A percentile compares a stretch with the other conserved stretches of the same genome.
phyloP scores from a whole-genome alignment of 2,113 vertebrate species.

The Orientallactaga bullata region DNA sequence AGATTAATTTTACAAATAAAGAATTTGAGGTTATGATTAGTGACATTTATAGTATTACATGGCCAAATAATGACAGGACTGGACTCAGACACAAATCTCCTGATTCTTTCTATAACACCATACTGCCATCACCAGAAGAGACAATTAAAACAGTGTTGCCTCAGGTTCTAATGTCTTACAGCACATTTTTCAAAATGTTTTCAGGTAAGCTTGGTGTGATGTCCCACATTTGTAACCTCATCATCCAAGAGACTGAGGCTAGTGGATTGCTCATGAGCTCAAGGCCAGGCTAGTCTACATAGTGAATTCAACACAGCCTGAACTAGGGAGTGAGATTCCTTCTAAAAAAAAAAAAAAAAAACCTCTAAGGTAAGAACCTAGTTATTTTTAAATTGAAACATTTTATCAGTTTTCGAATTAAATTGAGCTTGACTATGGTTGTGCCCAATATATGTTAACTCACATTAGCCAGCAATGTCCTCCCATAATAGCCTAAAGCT shows the following conservation, averaged over 20 bases:
- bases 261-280: too few species aligned
- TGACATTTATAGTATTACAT: background rate
- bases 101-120: background rate
- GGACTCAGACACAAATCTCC: background rate
- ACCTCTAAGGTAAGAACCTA: background rate
- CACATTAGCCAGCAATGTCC: slow-evolving; percentile 76
- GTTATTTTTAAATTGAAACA: background rate
- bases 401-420: slow-evolving; percentile 31
- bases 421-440: background rate
- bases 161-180: background rate
- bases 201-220: background rate
- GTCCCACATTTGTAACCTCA: too few species aligned
- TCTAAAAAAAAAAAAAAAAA: too few species aligned
- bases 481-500: slow-evolving; percentile 67
- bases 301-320: too few species aligned
- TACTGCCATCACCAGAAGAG: background rate
- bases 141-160: background rate
- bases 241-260: too few species aligned
- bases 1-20: slow-evolving; percentile 17
- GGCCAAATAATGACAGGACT: background rate
- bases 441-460: slow-evolving; percentile 46
- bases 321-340: background rate
- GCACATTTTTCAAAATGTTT: background rate
- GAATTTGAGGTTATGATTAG: background rate
- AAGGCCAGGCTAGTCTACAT: too few species aligned